phyloP scores from a whole-genome alignment of 30 jellyfish, hydroid and myxozoan genomes.

The Aurelia aurita region DNA sequence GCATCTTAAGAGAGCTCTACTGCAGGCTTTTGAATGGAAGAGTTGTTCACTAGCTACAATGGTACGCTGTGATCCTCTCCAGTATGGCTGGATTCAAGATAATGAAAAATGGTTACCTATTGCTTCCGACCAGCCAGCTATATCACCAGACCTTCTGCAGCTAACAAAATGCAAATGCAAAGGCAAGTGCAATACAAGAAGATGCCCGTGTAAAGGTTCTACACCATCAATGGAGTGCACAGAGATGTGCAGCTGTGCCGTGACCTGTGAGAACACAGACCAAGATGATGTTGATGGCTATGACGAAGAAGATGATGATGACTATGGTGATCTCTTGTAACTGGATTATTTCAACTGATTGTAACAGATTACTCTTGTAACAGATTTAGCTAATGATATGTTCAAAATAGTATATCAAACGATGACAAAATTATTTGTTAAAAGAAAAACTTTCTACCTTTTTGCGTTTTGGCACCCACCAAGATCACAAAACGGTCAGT shows the following conservation, averaged over 20 bases:
- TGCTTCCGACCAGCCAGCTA: conserved; percentile 38
- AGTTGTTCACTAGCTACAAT: conserved; percentile 17
- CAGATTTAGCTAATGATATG: not conserved
- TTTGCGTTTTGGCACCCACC: conserved; percentile 7
- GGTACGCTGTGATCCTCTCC: conserved; percentile 32
- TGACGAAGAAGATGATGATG: conserved; percentile 26
- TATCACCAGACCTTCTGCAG: conserved; percentile 42
- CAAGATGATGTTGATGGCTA: conserved; percentile 8
- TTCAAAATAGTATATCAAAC: not conserved
- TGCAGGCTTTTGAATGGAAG: conserved; percentile 32
- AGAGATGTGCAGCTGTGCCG: conserved; percentile 11
- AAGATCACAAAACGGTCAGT: conserved; percentile 5
- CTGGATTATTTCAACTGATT: conserved; percentile 2
- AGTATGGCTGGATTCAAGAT: conserved; percentile 13
- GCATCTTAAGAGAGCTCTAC: conserved; percentile 27
- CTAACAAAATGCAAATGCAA: too few species aligned
- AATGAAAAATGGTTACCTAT: conserved; percentile 17
- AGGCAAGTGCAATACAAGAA: conserved; percentile 26
- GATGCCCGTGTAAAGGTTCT: conserved; percentile 28
- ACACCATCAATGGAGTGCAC: conserved; percentile 34
- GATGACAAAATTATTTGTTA: not conserved
- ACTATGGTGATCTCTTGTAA: conserved; percentile 5
- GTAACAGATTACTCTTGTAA: not conserved
- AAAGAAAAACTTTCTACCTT: not conserved
- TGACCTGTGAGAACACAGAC: conserved; percentile 11